phyloP scores from a whole-genome alignment of 2,113 vertebrate species.

The Halichoerus grypus region DNA sequence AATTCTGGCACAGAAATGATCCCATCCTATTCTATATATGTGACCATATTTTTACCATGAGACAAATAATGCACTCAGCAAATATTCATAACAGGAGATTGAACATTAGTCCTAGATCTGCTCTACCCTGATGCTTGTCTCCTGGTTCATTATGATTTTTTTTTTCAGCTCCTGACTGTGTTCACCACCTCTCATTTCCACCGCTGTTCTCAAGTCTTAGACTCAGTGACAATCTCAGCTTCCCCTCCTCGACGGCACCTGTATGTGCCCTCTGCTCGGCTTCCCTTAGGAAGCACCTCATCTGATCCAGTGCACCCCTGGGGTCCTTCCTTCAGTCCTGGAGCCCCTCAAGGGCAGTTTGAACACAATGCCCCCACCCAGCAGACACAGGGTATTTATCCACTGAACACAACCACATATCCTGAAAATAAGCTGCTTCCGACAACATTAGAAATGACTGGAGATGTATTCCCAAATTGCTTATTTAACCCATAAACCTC shows the following conservation, averaged over 20 bases:
- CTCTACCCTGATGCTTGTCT: background rate
- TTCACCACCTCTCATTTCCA: background rate
- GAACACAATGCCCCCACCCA: accelerated
- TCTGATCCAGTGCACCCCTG: background rate
- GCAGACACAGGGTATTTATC: background rate
- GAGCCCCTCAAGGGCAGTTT: background rate
- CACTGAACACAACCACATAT: background rate
- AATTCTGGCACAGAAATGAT: background rate
- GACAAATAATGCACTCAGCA: background rate
- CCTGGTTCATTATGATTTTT: background rate
- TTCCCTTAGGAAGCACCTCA: background rate
- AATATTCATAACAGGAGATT: background rate
- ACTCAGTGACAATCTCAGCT: background rate
- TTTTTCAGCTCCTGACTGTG: background rate
- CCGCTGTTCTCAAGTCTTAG: background rate
- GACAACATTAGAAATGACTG: background rate
- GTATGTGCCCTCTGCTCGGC: background rate
- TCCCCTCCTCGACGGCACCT: background rate
- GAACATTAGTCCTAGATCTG: background rate
- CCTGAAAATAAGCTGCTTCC: background rate
- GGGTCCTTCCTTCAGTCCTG: background rate
- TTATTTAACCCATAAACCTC: background rate
- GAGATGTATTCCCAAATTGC: background rate
- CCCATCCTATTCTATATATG: background rate
- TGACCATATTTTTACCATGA: background rate